Percentiles rank a stretch among this genome's conserved stretches.
Evolutionary conservation across 2,888 invertebrate genomes (phyloP).

Genomic region (Auanema freiburgensis): DNA sequence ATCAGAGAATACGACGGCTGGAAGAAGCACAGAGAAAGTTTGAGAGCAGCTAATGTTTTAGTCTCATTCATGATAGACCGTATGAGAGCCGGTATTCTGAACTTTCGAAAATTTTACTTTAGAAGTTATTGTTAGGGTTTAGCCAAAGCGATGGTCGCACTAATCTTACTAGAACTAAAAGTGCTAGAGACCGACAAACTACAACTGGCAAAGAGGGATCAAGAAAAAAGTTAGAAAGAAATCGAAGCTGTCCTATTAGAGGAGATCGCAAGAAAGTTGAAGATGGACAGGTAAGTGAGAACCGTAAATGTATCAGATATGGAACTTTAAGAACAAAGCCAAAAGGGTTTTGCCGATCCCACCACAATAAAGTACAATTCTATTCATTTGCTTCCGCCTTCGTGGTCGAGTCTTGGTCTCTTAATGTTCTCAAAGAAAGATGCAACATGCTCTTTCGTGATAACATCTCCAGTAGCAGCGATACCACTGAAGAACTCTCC

Average conservation of each 20-base stretch:
- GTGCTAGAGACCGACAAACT: neutral
- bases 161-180: neutral
- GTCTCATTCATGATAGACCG: conserved; percentile 48
- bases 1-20: neutral
- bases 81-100: conserved; percentile 31
- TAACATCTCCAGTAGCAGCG: conserved; percentile 16
- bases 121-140: neutral
- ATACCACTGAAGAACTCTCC: conserved; percentile 19
- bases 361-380: neutral
- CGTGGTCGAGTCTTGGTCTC: conserved; percentile 20
- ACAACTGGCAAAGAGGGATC: neutral
- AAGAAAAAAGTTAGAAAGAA: conserved; percentile 21
- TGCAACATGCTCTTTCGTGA: conserved; percentile 34
- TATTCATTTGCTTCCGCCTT: conserved; percentile 8
- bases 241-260: conserved; percentile 21
- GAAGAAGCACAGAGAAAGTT: conserved; percentile 13
- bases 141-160: neutral
- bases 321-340: too few relatives aligned
- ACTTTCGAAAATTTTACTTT: too few relatives aligned
- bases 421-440: conserved; percentile 29
- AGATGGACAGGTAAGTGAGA: too few relatives aligned
- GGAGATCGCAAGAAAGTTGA: conserved; percentile 3
- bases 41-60: conserved; percentile 46
- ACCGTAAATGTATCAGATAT: too few relatives aligned
- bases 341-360: neutral